Percentiles rank a stretch among this genome's conserved stretches.
These are phyloP conservation scores for Thalassoma bifasciatum DNA, from an alignment of 2,113 vertebrate genomes.

Conservation along the genomic window DNA sequence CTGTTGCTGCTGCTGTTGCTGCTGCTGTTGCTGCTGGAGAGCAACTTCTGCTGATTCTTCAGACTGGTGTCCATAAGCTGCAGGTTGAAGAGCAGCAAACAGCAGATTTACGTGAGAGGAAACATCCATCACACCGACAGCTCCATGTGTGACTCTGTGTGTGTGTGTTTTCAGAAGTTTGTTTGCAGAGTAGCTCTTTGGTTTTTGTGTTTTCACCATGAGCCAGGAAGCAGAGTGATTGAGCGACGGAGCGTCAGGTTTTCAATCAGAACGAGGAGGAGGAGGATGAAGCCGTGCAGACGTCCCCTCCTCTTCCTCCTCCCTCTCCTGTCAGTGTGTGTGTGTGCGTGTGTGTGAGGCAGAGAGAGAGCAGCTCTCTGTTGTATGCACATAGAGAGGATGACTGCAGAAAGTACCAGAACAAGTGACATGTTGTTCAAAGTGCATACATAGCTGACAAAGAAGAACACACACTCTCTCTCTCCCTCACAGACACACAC, in stretches of 20 bases:
- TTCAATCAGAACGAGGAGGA: slow-evolving; percentile 38
- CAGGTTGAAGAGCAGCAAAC: slow-evolving; percentile 64
- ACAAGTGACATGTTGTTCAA: slow-evolving; percentile 40
- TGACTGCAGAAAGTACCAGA: background rate
- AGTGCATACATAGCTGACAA: slow-evolving; percentile 43
- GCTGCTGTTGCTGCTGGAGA: too few species aligned
- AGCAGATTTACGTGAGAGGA: slow-evolving; percentile 59
- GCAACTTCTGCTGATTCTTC: too few species aligned
- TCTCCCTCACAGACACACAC: too few species aligned
- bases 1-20: too few species aligned
- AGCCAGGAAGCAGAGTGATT: slow-evolving; percentile 43
- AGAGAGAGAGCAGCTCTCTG: slow-evolving; percentile 20
- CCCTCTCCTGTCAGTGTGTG: slow-evolving; percentile 3
- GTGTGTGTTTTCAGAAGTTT: slow-evolving; percentile 1
- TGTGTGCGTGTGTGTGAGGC: slow-evolving; percentile 17
- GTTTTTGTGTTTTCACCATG: slow-evolving; percentile 24
- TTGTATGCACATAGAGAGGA: slow-evolving; percentile 3
- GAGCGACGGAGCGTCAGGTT: slow-evolving; percentile 56
- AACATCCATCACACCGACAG: slow-evolving; percentile 70
- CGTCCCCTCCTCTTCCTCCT: too few species aligned
- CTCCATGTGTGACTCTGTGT: slow-evolving; percentile 33
- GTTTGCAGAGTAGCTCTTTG: slow-evolving; percentile 33
- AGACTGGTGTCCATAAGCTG: slow-evolving; percentile 15
- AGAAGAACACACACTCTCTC: too few species aligned
- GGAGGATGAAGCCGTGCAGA: too few species aligned